Evolutionary conservation across 1,140 invertebrate genomes (phyloP).

Genomic region (Campodea augens): DNA sequence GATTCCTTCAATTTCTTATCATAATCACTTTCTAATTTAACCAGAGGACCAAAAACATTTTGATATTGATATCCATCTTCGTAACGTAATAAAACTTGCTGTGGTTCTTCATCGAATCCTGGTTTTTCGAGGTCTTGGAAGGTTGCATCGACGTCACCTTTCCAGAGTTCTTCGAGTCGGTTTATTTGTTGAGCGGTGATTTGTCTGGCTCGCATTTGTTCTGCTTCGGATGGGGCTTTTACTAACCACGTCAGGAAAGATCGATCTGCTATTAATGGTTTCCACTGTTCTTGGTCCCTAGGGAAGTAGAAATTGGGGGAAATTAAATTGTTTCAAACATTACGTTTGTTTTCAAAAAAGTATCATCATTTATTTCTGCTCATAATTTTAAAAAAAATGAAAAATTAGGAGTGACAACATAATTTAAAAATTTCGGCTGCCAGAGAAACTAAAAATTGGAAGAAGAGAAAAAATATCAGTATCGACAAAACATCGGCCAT

Average conservation of each 20-base stretch:
- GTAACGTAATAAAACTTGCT: slow-evolving; percentile 81
- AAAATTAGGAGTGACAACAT: too few species aligned
- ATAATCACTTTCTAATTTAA: slow-evolving; percentile 95
- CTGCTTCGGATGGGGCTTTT: slow-evolving; percentile 86
- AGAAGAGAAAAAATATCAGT: too few species aligned
- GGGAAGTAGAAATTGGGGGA: slow-evolving; percentile 11
- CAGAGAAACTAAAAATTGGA: too few species aligned
- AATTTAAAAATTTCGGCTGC: too few species aligned
- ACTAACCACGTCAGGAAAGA: slow-evolving; percentile 93
- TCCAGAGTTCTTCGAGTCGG: slow-evolving; percentile 96
- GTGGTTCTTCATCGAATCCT: slow-evolving; percentile 90
- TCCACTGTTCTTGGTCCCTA: slow-evolving; percentile 95
- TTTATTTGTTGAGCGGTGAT: slow-evolving; percentile 93
- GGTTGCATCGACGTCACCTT: slow-evolving; percentile 91
- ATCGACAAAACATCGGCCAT: too few species aligned
- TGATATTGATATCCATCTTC: slow-evolving; percentile 99
- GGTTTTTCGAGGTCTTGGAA: slow-evolving; percentile 96
- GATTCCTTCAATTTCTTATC: slow-evolving; percentile 96
- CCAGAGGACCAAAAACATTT: slow-evolving; percentile 92
- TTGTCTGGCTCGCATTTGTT: slow-evolving; percentile 83
- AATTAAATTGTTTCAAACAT: slow-evolving; percentile 7
- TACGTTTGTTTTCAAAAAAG: too few species aligned
- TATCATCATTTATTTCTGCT: too few species aligned
- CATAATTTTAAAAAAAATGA: too few species aligned
- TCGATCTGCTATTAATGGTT: slow-evolving; percentile 88